These are phyloP conservation scores for Chiroxiphia lanceolata DNA, from an alignment of 2,797 vertebrate species.

Conservation along the genomic window DNA sequence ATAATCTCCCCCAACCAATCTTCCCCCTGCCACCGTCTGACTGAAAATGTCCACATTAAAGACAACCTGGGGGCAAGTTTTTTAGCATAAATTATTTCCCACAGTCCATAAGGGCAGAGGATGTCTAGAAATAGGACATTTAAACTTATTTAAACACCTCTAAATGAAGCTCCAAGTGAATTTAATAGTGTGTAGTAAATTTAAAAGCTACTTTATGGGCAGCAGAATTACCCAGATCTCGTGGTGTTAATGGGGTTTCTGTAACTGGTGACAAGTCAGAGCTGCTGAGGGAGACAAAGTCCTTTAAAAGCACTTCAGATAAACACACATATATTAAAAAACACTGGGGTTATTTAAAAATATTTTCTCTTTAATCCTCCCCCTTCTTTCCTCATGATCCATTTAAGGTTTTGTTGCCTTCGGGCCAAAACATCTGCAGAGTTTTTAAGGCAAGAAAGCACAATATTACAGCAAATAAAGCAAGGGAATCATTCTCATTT, in stretches of 20 bases:
- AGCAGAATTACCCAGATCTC: slow-evolving; percentile 31
- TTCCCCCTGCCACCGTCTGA: slow-evolving; percentile 31
- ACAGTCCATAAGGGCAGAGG: neutral
- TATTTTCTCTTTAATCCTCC: neutral
- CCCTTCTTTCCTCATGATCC: neutral
- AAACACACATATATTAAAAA: neutral
- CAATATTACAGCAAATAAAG: neutral
- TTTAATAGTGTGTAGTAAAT: slow-evolving; percentile 52
- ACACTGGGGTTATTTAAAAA: neutral
- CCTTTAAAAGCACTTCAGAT: neutral
- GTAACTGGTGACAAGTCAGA: neutral
- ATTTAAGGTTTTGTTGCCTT: neutral
- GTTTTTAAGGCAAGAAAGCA: neutral
- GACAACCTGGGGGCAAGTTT: slow-evolving; percentile 46
- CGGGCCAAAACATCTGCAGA: neutral
- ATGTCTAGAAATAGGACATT: slow-evolving; percentile 20
- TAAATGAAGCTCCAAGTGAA: slow-evolving; percentile 51
- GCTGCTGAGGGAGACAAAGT: neutral
- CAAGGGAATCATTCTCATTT: neutral
- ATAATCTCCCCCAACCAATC: slow-evolving; percentile 23
- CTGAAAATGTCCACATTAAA: slow-evolving; percentile 56
- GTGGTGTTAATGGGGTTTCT: slow-evolving; percentile 27
- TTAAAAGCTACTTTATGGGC: slow-evolving; percentile 60
- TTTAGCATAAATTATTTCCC: slow-evolving; percentile 21
- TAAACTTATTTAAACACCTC: slow-evolving; percentile 67